Evolutionary conservation across 2,113 vertebrate genomes (phyloP).

Genomic region (Pteruthius melanotis): DNA sequence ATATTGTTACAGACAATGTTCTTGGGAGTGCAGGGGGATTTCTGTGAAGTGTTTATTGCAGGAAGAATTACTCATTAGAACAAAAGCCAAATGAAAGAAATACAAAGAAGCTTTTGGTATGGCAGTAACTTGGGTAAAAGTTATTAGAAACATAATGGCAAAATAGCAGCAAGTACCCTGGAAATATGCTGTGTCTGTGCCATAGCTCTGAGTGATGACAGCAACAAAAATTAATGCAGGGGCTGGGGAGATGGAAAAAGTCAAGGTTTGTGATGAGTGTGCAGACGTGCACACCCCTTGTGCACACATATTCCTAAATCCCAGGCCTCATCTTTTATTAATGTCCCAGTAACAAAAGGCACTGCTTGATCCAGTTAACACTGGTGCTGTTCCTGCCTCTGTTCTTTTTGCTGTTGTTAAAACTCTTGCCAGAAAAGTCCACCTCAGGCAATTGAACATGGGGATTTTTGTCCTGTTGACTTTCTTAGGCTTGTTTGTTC

Average conservation of each 20-base stretch:
- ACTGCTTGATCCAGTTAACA: not conserved
- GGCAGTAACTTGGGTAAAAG: not conserved
- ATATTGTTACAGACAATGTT: not conserved
- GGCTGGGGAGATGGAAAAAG: not conserved
- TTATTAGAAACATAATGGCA: not conserved
- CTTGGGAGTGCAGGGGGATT: not conserved
- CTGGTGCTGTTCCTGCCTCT: not conserved
- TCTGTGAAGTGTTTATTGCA: not conserved
- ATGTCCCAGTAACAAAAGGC: not conserved
- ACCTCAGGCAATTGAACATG: not conserved
- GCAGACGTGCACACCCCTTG: not conserved
- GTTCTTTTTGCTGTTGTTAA: not conserved
- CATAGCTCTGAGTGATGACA: not conserved
- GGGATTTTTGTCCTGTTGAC: not conserved
- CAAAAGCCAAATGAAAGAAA: not conserved
- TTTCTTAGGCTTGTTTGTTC: not conserved
- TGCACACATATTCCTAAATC: not conserved
- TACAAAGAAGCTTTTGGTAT: not conserved
- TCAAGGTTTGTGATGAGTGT: not conserved
- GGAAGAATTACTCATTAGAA: constrained; percentile 21
- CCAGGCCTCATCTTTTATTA: not conserved
- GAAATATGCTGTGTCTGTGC: not conserved
- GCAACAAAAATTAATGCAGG: not conserved
- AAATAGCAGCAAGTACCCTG: not conserved
- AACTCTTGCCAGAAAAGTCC: not conserved